A percentile compares a stretch with the other conserved stretches of the same genome.
Conservation (phyloP, 1,140 invertebrate genomes). For the Eubasilissa regina region DNA sequence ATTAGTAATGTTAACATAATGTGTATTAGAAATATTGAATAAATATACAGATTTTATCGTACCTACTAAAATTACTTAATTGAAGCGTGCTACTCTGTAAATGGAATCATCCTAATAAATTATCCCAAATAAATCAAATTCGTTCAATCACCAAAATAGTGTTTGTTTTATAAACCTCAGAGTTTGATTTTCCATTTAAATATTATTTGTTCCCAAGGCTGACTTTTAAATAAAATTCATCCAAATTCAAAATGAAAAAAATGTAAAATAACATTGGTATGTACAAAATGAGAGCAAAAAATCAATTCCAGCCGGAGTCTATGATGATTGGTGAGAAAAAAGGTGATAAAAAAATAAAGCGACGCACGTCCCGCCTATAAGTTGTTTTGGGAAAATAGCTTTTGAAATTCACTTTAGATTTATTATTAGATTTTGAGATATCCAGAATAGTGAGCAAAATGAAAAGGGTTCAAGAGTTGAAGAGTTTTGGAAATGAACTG, state of each 20-base stretch:
- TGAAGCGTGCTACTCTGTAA: too few relatives aligned
- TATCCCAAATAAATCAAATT: too few relatives aligned
- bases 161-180: too few relatives aligned
- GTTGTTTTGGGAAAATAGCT: slow-evolving; percentile 34
- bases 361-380: slow-evolving; percentile 15
- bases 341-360: slow-evolving; percentile 34
- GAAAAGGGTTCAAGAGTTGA: slow-evolving; percentile 12
- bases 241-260: slow-evolving; percentile 1
- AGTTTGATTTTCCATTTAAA: too few relatives aligned
- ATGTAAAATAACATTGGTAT: background rate
- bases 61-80: too few relatives aligned
- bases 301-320: slow-evolving; percentile 9
- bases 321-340: slow-evolving; percentile 26
- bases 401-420: slow-evolving; percentile 34
- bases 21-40: too few relatives aligned
- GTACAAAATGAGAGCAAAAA: slow-evolving; percentile 12
- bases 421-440: slow-evolving; percentile 21
- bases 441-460: slow-evolving; percentile 10
- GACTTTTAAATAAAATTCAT: background rate
- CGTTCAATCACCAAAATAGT: too few relatives aligned
- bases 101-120: too few relatives aligned
- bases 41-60: too few relatives aligned
- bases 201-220: too few relatives aligned
- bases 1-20: too few relatives aligned
- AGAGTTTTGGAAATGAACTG: background rate